Evolutionary conservation across 2,797 vertebrate genomes (phyloP), one percentile per base, ranked within the genome.

Genomic region (Chaenodraco wilsoni): DNA sequence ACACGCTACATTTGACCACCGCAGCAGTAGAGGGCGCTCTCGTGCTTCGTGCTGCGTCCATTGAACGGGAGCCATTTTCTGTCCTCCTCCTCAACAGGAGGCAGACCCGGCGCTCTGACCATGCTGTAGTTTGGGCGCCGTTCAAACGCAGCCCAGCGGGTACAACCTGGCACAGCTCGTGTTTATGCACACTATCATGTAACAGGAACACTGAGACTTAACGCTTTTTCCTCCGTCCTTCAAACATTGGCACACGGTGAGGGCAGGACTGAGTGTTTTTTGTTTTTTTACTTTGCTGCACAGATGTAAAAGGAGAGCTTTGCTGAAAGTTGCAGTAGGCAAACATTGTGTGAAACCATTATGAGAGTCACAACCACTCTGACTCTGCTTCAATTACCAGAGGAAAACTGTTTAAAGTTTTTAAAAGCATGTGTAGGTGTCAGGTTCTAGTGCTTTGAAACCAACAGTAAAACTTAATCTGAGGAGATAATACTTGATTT

Each of bases 51-150:
- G 72, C 79, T 41, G 61, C 57, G 33, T 17, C 54, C 62, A 4
- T 76, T 44, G 3, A 80, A 71, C 44, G 68, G 93, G 81, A 93
- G 93, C 90, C 93, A 93, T 94, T 95, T 94, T 93, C 90, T 82
- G 56, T 71, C 60, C 31, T 58, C 66, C 72, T 61, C 78, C 33
- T 74, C 33, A 76, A 61, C 84, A 65, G 71, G 74, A 82, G 81
- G 65, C 78, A 31, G 78, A 41, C 66, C 77, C 69, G 80, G 66
- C 4, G 12, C 74, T 86, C 72, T 66, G 81, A 83, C 84, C 85
- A 51, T 19, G 64, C 79, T 78, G 78, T 15, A 78, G 87, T 76
- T 37, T 87, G 85, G 82, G 88, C 65, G 77, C 78, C 59, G 59
- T 79, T 84, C 79, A 86, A 84, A 84, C 62, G 71, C 69, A 66